Base-by-base conservation (phyloP, 1,140 invertebrate genomes). In the Diorhabda elongata region DNA sequence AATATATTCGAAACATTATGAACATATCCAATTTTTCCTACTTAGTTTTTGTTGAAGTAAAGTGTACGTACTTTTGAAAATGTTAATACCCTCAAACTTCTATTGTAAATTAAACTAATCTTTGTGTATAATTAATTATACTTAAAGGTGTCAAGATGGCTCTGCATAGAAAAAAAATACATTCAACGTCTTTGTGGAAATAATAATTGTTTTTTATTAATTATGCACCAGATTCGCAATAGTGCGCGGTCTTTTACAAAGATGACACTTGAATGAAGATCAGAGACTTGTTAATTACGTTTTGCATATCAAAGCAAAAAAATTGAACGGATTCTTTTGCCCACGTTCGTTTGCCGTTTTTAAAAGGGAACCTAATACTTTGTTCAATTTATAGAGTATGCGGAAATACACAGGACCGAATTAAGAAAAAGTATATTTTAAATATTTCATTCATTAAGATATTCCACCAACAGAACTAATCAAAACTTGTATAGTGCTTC, bases 251-350 rank as follows among this genome's bases (percentile, higher is more conserved):
- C 6, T 52, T 52, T 52, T 52, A 52, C 47, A 52, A 52, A 52
- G 47, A 52, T 52, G 47, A n/a, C 47, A 52, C 47, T 52, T 52
- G 47, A 52, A 52, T 52, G 47, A 52, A 52, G 47, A 52, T 52
- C 47, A 52, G 47, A 52, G 47, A 52, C 47, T 52, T 52, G 47
- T 52, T 52, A 52, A 52, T 52, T 52, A 52, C 47, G 47, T 52
- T 52, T 52, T 52, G 47, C 47, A 52, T 52, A 52, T 52, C 47
- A 52, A 52, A 52, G 47, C 47, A 52, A 52, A 52, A 52, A 52
- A 52, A 52, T 52, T 52, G 47, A 52, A 52, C 47, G 47, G n/a
- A 52, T 52, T 52, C 47, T 52, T 52, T n/a, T 52, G 47, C n/a
- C 47, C 47, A 52, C n/a, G 47, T 52, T 52, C 47, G 47, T 52